Evolutionary conservation across 2,888 invertebrate genomes (phyloP), one percentile per base, ranked within the genome.

Genomic region (Matsumyia berberina): DNA sequence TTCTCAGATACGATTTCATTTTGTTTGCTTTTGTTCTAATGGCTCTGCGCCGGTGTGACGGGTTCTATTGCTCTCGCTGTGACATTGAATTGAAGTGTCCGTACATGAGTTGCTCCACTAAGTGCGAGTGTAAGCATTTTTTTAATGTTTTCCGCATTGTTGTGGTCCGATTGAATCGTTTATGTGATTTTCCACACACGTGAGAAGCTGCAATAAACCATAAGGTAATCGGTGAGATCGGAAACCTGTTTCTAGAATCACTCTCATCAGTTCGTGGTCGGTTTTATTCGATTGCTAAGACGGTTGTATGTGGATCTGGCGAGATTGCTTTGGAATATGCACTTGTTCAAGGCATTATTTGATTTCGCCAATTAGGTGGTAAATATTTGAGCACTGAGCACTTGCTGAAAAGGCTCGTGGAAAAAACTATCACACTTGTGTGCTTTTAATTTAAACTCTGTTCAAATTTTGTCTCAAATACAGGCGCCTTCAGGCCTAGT

Each of bases 141-240:
- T 62, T 64, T 70, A 77, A 81, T 77, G 77, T 77, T 44, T 81
- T 81, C 81, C 81, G 81, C 81, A 77, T 81, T 81, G 77, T 70
- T 70, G 46, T 62, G 33, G 55, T 4, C 24, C 24, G 55, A 57
- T 6, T 58, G 57, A 12, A 66, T 73, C 46, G 74, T 46, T 69
- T 60, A 35, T 77, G 57, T 37, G 42, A 64, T 70, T 81, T 69
- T 70, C 64, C 69, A 53, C 60, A 69, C 49, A 55, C 62, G 70
- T 64, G 51, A 51, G 57, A 35, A 44, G 57, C 42, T 64, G 53
- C 24, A 39, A 19, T 46, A 33, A 66, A 33, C 37, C 37, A 33
- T 58, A 31, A 57, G 9, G 5, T 55, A 5, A 8, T 12, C n/a
- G 29, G 29, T n/a, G 29, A n/a, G 51, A 17, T 33, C 11, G 12